Percentiles rank a stretch among this genome's conserved stretches.
Evolutionary conservation across 2,888 invertebrate species (phyloP).

Genomic region (Thumatha senex): DNA sequence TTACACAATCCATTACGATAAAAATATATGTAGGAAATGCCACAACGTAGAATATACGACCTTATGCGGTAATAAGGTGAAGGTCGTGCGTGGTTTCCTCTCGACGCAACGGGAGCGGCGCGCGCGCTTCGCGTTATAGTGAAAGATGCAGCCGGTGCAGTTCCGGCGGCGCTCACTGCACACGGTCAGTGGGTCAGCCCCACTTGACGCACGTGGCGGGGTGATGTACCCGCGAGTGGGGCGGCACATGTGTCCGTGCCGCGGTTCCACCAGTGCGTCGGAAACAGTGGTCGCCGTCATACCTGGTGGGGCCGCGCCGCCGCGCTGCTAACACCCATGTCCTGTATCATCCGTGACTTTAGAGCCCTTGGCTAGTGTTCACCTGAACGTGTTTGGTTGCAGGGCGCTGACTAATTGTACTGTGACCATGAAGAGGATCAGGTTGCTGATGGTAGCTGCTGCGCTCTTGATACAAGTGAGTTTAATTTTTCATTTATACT

Average conservation of each 20-base stretch:
- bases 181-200: slow-evolving; percentile 80
- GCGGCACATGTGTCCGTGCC: slow-evolving; percentile 5
- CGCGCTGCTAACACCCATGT: slow-evolving; percentile 56
- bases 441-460: slow-evolving; percentile 72
- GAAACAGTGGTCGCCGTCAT: slow-evolving; percentile 48
- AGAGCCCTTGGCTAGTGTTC: slow-evolving; percentile 52
- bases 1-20: slow-evolving; percentile 14
- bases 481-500: slow-evolving; percentile 6
- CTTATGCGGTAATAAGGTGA: slow-evolving; percentile 71
- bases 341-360: slow-evolving; percentile 50
- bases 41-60: slow-evolving; percentile 51
- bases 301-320: slow-evolving; percentile 50
- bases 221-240: slow-evolving; percentile 9
- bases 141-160: slow-evolving; percentile 70
- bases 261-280: slow-evolving; percentile 31
- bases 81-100: slow-evolving; percentile 74
- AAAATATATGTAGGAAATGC: slow-evolving; percentile 13
- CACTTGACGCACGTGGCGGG: slow-evolving; percentile 41
- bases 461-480: slow-evolving; percentile 78
- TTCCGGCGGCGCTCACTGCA: slow-evolving; percentile 73
- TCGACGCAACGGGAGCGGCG: slow-evolving; percentile 67
- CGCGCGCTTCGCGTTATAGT: slow-evolving; percentile 43
- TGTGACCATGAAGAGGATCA: slow-evolving; percentile 80
- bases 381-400: slow-evolving; percentile 73
- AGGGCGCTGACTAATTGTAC: slow-evolving; percentile 70